Base-by-base conservation (phyloP, 1,140 invertebrate genomes). In the Diprion similis region DNA sequence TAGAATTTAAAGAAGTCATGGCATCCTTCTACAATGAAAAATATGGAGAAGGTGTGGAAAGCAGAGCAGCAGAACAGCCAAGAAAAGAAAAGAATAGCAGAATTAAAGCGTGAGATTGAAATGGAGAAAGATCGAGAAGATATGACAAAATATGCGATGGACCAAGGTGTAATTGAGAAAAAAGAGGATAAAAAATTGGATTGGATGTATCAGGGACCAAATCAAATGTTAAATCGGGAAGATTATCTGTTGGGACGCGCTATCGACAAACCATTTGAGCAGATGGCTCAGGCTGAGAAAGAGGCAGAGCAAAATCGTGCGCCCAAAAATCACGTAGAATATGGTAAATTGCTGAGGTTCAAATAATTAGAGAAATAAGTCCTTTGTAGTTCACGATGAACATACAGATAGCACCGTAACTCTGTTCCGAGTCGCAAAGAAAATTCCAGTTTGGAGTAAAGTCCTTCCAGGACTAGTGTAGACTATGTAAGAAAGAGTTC, bases 171-270 rank as follows among this genome's bases (percentile, higher is more conserved):
- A 0, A 84, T 85, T 72, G 86, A 88, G 48, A 89, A 89, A 66
- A 89, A 90, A 37, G 89, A 89, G 71, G 90, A 92, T 45, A 90
- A 91, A 68, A 93, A 94, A 75, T 83, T 98, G 66, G 94, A 97
- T 81, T 98, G 96, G 96, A 97, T 98, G 96, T 97, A 97, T 83
- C 95, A 96, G 90, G 93, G 93, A 78, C 92, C 93, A 10, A 92
- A 93, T 78, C 92, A 93, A 78, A 86, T 89, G 72, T 89, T 94
- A 8, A 93, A 97, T 76, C 87, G 93, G 48, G 96, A 99, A 84
- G 96, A 98, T 74, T 99, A 98, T 89, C 89, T 99, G 3, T 87
- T 96, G n/a, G 97, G 97, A 1, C 93, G 94, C 80, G 88, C 92
- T 71, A 92, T 99, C 74, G 97, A 98, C 81, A 97, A 96, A 87